Evolutionary conservation across 2,797 vertebrate species (phyloP), one percentile per base, ranked within the genome.

Genomic region (Takifugu rubripes): DNA sequence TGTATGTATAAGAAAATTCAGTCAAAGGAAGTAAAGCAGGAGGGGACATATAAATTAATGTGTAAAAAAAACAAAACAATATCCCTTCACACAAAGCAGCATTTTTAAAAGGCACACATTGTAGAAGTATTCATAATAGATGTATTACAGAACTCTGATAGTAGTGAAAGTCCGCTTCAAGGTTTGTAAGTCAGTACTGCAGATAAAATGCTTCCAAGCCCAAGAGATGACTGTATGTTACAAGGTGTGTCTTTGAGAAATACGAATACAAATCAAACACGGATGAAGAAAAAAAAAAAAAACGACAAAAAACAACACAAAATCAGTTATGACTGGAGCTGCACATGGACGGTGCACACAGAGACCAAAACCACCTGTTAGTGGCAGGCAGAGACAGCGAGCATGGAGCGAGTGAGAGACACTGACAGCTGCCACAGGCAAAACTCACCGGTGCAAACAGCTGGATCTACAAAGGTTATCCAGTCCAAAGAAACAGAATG

Each of bases 381-480:
- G 84, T 79, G 81, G 73, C 79, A 85, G 87, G 86, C 79, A 78
- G 56, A 75, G 68, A 31, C 48, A 52, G 61, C 43, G 44, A 27
- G 73, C 54, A 67, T 67, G 77, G 72, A 74, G 81, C 74, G 74
- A 76, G 77, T 72, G 81, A 67, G 61, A 73, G 68, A 74, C 70
- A 78, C 70, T 77, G 73, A 82, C 73, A 75, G 70, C 9, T 17
- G 3, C 3, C 3, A 76, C 7, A 75, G 51, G 90, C 56, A 69
- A 54, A 92, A 99, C 96, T 99, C 95, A 99, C 97, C 97, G 96
- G 96, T 90, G 97, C 96, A 98, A 99, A 99, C 89, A 98, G 96
- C 93, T 99, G 97, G 94, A 99, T 98, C 97, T 98, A 98, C 16
- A 93, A 96, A 94, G 92, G 93, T 81, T 76, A 93, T 95, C 96